Evolutionary conservation across 2,888 invertebrate genomes (phyloP), one percentile per base, ranked within the genome.

Genomic region (Drosophila kuntzei): DNA sequence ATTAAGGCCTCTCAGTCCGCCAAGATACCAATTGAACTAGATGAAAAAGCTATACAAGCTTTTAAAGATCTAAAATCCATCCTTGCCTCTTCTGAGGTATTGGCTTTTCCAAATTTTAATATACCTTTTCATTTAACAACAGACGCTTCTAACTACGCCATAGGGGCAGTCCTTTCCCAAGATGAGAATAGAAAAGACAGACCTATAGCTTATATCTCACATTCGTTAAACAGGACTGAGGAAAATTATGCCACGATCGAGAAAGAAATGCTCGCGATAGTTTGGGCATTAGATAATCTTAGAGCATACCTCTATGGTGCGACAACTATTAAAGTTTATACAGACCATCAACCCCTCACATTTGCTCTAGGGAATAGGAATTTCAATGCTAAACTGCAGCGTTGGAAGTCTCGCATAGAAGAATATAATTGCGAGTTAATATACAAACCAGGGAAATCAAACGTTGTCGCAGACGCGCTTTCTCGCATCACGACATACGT

Each of bases 231-330:
- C 16, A 2, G 11, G 11, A 16, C 37, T 11, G 37, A 39, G 9
- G 37, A 39, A 8, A 39, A 39, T 3, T 39, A 39, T 12, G 39
- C 39, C 39, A 18, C 18, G 5, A 16, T 11, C 20, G 16, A 39
- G 20, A 39, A 11, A 4, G 39, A 39, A 20, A 39, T 39, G 37
- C 37, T 39, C 18, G 37, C 37, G 11, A 39, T 39, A 16, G 18
- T 39, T 11, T 39, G 37, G 37, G 37, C 37, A 16, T n/a, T 18
- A n/a, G 22, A 22, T 8, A 43, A 43, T 5, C 43, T 43, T 43
- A 22, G 43, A 22, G 22, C 22, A 6, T 22, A 43, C 43, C 43
- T 43, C n/a, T 43, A 43, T 1, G 22, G 43, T 2, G 43, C 43
- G 11, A 22, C 22, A 22, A 22, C 43, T 2, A 43, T 22, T 4